Percentiles rank a stretch among this genome's conserved stretches.
Evolutionary conservation across 1,140 invertebrate genomes (phyloP).

Genomic region (Cydia strobilella): DNA sequence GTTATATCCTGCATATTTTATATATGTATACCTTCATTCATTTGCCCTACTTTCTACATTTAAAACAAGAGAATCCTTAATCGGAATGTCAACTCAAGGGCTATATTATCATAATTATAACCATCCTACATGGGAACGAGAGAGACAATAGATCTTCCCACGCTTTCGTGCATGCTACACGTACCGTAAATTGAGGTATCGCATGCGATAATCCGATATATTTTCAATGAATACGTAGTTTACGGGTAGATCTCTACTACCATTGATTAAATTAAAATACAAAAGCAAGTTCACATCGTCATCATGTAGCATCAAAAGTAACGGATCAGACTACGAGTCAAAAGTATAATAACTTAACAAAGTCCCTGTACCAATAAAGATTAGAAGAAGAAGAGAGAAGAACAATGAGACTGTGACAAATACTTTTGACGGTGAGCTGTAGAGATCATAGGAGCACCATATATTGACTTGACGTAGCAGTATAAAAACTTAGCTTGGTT

Average conservation of each 20-base stretch:
- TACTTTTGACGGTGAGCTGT: too few species aligned
- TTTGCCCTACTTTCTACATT: neutral
- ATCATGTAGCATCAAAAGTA: neutral
- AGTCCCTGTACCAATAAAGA: too few species aligned
- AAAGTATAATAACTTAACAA: too few species aligned
- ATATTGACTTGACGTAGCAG: too few species aligned
- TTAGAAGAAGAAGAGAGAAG: too few species aligned
- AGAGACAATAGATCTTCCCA: constrained; percentile 26
- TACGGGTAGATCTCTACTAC: neutral
- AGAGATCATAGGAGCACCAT: too few species aligned
- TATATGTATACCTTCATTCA: neutral
- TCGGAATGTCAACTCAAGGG: neutral
- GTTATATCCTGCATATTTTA: too few species aligned
- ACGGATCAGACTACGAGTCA: too few species aligned
- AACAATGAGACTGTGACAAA: too few species aligned
- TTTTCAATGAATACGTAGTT: constrained; percentile 1
- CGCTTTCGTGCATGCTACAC: constrained; percentile 19
- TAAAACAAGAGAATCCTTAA: neutral
- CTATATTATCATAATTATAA: neutral
- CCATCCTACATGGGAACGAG: constrained; percentile 5
- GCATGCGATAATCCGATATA: constrained; percentile 14
- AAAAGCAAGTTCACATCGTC: neutral
- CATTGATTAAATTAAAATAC: neutral
- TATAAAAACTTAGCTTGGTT: too few species aligned
- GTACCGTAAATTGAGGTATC: constrained; percentile 16